Percentiles rank a stretch among this genome's conserved stretches.
Conservation (phyloP, 2,888 invertebrate species). For the Osedax frankpressi region DNA sequence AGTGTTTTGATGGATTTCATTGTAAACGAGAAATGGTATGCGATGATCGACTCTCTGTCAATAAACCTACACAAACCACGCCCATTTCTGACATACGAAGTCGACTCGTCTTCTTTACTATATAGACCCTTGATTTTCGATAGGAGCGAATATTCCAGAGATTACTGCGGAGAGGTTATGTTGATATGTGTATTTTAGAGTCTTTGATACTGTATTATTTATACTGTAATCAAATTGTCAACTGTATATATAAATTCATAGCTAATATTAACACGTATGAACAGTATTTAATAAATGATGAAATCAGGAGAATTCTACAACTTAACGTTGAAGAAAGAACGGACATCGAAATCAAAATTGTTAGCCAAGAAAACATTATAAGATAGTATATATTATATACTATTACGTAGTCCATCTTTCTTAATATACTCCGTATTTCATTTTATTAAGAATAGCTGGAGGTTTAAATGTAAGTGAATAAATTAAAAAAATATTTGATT, state of each 20-base stretch:
- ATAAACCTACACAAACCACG: conserved; percentile 22
- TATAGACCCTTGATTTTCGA: conserved; percentile 32
- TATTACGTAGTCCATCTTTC: too few species aligned
- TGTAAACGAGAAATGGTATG: conserved; percentile 36
- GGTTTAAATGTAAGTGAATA: too few species aligned
- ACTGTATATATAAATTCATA: not conserved
- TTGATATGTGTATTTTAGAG: not conserved
- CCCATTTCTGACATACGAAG: conserved; percentile 34
- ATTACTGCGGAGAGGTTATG: conserved; percentile 32
- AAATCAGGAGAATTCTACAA: not conserved
- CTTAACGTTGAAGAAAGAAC: not conserved
- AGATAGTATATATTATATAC: too few species aligned
- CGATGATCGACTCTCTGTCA: conserved; percentile 32
- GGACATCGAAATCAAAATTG: not conserved
- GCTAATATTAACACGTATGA: not conserved
- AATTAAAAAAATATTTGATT: too few species aligned
- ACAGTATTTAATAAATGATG: not conserved
- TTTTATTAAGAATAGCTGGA: too few species aligned
- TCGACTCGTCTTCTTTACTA: conserved; percentile 27
- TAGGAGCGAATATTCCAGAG: conserved; percentile 33
- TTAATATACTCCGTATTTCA: too few species aligned
- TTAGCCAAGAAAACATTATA: not conserved
- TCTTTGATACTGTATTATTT: conserved; percentile 1
- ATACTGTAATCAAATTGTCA: not conserved
- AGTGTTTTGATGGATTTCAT: conserved; percentile 32